Percentiles rank a stretch among this genome's conserved stretches.
Conservation (phyloP, 2,797 vertebrate species). For the Pipistrellus nathusii region DNA sequence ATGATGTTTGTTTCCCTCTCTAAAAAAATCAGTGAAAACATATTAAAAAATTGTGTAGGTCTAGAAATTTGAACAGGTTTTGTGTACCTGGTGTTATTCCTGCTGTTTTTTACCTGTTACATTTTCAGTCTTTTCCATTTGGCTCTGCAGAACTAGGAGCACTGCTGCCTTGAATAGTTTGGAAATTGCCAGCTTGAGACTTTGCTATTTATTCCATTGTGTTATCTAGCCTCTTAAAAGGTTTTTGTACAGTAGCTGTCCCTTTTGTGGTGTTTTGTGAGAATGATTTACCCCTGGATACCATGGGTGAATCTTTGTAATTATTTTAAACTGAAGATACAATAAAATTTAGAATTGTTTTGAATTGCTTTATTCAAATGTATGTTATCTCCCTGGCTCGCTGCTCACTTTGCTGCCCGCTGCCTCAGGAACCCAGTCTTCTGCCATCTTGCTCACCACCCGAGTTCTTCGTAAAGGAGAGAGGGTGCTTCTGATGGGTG, state of each 20-base stretch:
- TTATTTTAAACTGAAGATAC: slow-evolving; percentile 71
- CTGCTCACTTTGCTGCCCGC: background rate
- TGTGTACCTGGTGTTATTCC: background rate
- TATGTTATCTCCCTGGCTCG: background rate
- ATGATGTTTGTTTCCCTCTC: background rate
- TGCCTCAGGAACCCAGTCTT: too few relatives aligned
- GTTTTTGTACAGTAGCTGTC: slow-evolving; percentile 48
- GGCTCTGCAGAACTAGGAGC: slow-evolving; percentile 8
- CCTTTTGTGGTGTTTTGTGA: slow-evolving; percentile 47
- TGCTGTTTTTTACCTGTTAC: background rate
- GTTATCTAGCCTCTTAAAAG: background rate
- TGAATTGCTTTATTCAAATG: slow-evolving; percentile 57
- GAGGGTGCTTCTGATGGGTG: background rate
- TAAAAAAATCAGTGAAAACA: background rate
- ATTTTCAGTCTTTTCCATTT: slow-evolving; percentile 8
- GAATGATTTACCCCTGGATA: slow-evolving; percentile 59
- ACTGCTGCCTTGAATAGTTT: slow-evolving; percentile 34
- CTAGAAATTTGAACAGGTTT: background rate
- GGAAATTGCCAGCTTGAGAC: slow-evolving; percentile 64
- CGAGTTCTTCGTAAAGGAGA: background rate
- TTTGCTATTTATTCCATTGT: background rate
- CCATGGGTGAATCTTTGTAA: slow-evolving; percentile 53
- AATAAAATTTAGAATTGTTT: slow-evolving; percentile 67
- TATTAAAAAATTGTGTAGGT: background rate
- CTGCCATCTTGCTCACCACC: background rate